These are phyloP conservation scores for Pangasius mekongensis DNA, from an alignment of 2,797 vertebrate species.

Conservation along the genomic window DNA sequence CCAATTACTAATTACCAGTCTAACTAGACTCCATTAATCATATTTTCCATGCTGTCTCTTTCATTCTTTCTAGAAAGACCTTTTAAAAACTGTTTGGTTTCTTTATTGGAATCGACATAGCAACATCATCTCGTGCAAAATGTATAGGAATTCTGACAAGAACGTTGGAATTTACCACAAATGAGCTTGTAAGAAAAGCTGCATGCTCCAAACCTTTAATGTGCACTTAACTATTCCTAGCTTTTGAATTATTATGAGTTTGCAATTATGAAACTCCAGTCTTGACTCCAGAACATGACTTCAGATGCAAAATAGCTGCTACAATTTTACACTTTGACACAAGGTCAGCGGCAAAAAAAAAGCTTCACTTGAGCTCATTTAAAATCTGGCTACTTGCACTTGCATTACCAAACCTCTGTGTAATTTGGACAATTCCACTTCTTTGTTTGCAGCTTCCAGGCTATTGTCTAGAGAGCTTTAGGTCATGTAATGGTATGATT, in stretches of 20 bases:
- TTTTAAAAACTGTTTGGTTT: slow-evolving; percentile 3
- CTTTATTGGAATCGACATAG: not conserved
- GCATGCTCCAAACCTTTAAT: not conserved
- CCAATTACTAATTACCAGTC: not conserved
- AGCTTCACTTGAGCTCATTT: slow-evolving; percentile 53
- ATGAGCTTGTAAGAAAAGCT: not conserved
- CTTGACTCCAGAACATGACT: not conserved
- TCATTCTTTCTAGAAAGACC: not conserved
- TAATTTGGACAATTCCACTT: slow-evolving; percentile 67
- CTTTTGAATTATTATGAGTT: not conserved
- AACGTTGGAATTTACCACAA: not conserved
- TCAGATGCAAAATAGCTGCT: not conserved
- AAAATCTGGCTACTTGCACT: slow-evolving; percentile 55
- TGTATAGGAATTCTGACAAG: not conserved
- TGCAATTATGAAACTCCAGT: not conserved
- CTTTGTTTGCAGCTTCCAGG: slow-evolving; percentile 63
- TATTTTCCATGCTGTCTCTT: not conserved
- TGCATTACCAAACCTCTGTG: slow-evolving; percentile 62
- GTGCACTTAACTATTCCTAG: not conserved
- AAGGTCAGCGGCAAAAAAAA: not conserved
- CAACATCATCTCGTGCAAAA: not conserved
- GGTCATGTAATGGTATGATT: slow-evolving; percentile 67
- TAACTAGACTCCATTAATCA: not conserved
- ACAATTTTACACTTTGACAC: not conserved
- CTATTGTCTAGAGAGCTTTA: slow-evolving; percentile 69